A percentile compares a stretch with the other conserved stretches of the same genome.
Evolutionary conservation across 2,888 invertebrate genomes (phyloP).

Genomic region (Platerodrilus igneus): DNA sequence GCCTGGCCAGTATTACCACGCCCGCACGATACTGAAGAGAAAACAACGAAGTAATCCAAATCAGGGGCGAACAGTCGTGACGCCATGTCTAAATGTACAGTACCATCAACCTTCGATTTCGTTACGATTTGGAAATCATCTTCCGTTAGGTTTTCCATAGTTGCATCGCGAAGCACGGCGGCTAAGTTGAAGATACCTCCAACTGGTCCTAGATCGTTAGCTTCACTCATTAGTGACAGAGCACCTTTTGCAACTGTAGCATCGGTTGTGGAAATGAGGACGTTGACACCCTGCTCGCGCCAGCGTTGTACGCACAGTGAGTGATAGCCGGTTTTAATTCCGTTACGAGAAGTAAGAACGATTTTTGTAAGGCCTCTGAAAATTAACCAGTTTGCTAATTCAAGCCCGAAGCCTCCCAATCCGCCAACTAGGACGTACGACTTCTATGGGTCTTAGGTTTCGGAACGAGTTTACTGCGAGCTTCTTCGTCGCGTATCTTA

Average conservation of each 20-base stretch:
- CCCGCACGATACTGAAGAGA: too few relatives aligned
- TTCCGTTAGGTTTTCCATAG: conserved; percentile 79
- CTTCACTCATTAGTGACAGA: conserved; percentile 56
- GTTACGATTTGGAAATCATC: conserved; percentile 76
- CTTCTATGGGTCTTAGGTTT: conserved; percentile 68
- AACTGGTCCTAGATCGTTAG: conserved; percentile 64
- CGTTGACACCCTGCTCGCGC: conserved; percentile 58
- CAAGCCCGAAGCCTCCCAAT: conserved; percentile 93
- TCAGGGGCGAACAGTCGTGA: conserved; percentile 74
- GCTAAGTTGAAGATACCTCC: conserved; percentile 94
- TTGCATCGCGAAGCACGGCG: conserved; percentile 80
- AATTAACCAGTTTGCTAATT: too few relatives aligned
- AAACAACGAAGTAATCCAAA: conserved; percentile 90
- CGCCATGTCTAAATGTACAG: conserved; percentile 72
- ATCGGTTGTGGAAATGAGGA: conserved; percentile 62
- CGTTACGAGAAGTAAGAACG: too few relatives aligned
- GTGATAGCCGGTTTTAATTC: conserved; percentile 90
- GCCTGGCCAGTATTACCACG: too few relatives aligned
- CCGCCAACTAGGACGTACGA: conserved; percentile 81
- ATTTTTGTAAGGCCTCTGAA: too few relatives aligned
- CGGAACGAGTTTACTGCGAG: conserved; percentile 51
- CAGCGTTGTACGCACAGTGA: conserved; percentile 71
- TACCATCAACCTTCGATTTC: conserved; percentile 80
- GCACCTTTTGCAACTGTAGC: conserved; percentile 60
- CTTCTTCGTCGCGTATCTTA: too few relatives aligned